phyloP scores from a whole-genome alignment of 2,113 vertebrate species.

The Lucifuga dentata region DNA sequence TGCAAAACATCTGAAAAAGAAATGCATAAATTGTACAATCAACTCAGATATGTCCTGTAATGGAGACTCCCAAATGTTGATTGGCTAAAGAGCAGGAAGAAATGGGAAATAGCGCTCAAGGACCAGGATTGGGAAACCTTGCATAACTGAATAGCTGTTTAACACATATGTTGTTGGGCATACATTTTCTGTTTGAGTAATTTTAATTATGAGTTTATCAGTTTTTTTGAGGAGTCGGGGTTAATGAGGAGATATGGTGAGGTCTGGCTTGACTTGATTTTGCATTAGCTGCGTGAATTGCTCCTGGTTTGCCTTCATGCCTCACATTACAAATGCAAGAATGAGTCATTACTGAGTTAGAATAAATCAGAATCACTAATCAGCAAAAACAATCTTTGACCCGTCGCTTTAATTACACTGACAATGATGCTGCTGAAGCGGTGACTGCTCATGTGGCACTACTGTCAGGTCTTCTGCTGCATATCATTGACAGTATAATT shows the following conservation, averaged over 20 bases:
- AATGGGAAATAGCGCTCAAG: no score
- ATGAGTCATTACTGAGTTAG: constrained; percentile 29
- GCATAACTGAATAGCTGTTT: constrained; percentile 1
- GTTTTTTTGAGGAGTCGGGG: constrained; percentile 29
- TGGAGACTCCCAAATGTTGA: no score
- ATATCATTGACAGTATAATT: constrained; percentile 34
- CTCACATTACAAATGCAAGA: constrained; percentile 27
- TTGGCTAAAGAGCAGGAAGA: no score
- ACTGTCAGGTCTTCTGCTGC: constrained; percentile 17
- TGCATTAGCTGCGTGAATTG: constrained; percentile 5
- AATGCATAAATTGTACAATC: no score
- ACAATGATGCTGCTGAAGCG: constrained; percentile 26
- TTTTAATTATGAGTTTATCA: constrained; percentile 46
- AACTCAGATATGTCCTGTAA: no score
- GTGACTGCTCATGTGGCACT: constrained; percentile 29
- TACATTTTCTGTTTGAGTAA: constrained; percentile 41
- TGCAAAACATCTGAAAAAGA: no score
- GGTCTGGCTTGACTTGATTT: constrained; percentile 4
- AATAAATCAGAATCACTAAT: constrained; percentile 50
- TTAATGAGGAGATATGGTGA: constrained; percentile 37
- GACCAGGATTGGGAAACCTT: no score
- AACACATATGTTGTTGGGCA: constrained; percentile 4
- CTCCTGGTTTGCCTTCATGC: constrained; percentile 9
- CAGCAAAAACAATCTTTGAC: constrained; percentile 50
- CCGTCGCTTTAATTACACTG: constrained; percentile 51